Evolutionary conservation across 2,888 invertebrate species (phyloP), one percentile per base, ranked within the genome.

Genomic region (Linyphia triangularis): DNA sequence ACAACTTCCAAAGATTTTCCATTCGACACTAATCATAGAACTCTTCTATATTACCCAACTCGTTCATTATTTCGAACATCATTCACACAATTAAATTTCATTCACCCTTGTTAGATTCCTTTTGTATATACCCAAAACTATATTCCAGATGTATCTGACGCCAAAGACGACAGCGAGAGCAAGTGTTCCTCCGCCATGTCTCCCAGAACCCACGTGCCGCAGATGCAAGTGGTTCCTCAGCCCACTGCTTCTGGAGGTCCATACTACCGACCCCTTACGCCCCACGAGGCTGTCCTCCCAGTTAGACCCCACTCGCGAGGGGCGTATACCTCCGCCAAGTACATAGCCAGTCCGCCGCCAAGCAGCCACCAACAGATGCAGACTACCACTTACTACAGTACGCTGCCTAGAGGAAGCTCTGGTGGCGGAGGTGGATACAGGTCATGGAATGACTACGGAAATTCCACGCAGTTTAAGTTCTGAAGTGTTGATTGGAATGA

Each of bases 131-230:
- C 16, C 4, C 4, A 16, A 28, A n/a, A 70, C 24, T 13, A 1
- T 1, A 70, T 24, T 22, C 1, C 40, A 86, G 86, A 86, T 59
- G 26, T 63, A n/a, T 78, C 78, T 2, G 81, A 81, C 10, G 40
- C 37, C 7, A 78, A 72, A 33, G 85, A 85, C 16, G 86, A 86
- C 65, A 86, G 65, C 28, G 86, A 86, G 19, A 86, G 86, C 57
- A 86, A 86, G 33, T 65, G 63, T 9, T 81, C 81, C 0, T 37
- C 86, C 7, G 79, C 30, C 1, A 13, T 86, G 19, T 73, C 86
- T 0, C 75, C 84, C 7, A 24, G 84, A 69, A 40, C 75, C 22
- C 75, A 65, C 26, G 10, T 65, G 4, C 67, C 75, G 13, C 84
- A 75, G 19, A 40, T 59, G 7, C 82, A 30, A n/a, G 37, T 85